Conservation (phyloP, 2,797 vertebrate species). For the Falco rusticolus region DNA sequence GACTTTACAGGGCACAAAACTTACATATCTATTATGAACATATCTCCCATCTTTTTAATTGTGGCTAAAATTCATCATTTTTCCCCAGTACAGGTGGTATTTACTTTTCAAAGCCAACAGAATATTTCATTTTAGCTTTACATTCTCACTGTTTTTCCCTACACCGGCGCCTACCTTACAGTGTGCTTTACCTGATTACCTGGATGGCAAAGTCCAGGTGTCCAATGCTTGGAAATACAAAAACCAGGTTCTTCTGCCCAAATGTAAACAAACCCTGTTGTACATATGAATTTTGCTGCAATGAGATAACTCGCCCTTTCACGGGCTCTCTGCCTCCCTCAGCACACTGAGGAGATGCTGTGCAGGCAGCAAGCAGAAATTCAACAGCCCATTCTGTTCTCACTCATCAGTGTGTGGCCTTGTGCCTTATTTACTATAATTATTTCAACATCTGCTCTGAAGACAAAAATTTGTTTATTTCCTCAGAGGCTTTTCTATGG, state of each 20-base stretch:
- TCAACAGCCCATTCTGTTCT: background rate
- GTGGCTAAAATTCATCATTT: background rate
- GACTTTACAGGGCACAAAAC: background rate
- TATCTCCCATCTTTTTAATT: background rate
- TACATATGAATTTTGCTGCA: background rate
- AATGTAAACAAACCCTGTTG: background rate
- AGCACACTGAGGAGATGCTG: background rate
- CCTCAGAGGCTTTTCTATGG: slow-evolving; percentile 40
- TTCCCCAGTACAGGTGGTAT: background rate
- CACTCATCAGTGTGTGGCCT: background rate
- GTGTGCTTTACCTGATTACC: background rate
- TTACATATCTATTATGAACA: too few relatives aligned
- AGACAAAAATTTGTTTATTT: slow-evolving; percentile 25
- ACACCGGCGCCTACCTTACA: accelerated
- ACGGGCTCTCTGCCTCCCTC: background rate
- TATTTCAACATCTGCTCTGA: slow-evolving; percentile 42
- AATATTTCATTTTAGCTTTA: background rate
- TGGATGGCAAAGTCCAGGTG: background rate
- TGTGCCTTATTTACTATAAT: slow-evolving; percentile 20
- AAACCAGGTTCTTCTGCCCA: background rate
- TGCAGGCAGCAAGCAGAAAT: background rate
- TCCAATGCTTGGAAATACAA: background rate
- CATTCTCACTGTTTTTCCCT: background rate
- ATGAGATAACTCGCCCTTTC: background rate
- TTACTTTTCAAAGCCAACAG: background rate